Base-by-base conservation (phyloP, 1,140 invertebrate genomes). In the Drosophila aff. region DNA sequence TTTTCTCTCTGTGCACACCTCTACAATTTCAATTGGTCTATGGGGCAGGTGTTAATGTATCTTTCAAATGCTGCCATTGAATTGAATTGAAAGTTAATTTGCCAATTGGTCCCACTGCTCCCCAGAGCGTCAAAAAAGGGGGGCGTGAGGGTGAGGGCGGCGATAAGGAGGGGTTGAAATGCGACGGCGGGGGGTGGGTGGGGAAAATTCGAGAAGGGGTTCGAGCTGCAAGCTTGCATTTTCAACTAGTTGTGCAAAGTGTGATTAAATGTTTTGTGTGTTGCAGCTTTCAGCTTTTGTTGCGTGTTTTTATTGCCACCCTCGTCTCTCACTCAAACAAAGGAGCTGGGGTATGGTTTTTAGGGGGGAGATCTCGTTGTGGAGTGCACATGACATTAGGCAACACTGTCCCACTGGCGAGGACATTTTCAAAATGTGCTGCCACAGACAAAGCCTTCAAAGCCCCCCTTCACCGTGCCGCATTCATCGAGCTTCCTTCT, bases 41-140 rank as follows among this genome's bases (percentile, higher is more conserved):
- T 89, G 74, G 71, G 71, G 77, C 84, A 87, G 84, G 84, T 87
- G 84, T 84, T 87, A 89, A 86, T 86, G 83, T 86, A 87, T 81
- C 81, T 78, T 75, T 84, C 72, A 78, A 86, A 87, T 84, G 76
- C 64, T 75, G 63, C 67, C 73, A 87, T 78, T 81, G 85, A 89
- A 87, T 89, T 84, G 84, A 87, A 87, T 81, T 89, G 81, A 78
- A 84, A 87, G 84, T 87, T 89, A 87, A 87, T 87, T 87, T 87
- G 81, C 81, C 84, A 87, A 84, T 87, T 82, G 80, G 59, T 72
- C 75, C 43, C 74, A 43, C 18, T 61, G 75, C 43, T 36, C 63
- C 23, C 18, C 28, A 18, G n/a, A 67, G 52, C 63, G 53, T 55
- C 65, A 67, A 46, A 43, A 65, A 33, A 10, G 3, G 8, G 9